Base-by-base conservation (phyloP, 2,888 invertebrate genomes). In the Leistus spinibarbis region DNA sequence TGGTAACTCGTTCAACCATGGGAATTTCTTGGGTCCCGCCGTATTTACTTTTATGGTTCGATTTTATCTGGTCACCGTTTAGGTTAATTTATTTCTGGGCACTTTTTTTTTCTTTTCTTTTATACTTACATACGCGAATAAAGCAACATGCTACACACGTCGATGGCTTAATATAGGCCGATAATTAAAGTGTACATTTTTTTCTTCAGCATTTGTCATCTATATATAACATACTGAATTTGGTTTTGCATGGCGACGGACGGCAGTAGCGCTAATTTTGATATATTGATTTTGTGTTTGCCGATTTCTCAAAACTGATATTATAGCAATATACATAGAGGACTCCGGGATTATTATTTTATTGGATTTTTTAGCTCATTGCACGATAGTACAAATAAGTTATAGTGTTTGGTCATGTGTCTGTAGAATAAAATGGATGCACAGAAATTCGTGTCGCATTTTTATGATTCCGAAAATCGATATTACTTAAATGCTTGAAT, bases 1-100 rank as follows among this genome's bases (percentile, higher is more conserved):
- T 73, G 73, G 73, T 73, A 73, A 73, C 73, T 67, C 73, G 73
- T 67, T 60, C 67, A 73, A 60, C 67, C 73, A 73, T 73, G 73
- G 67, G 73, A 73, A 73, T 54, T 66, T 73, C 67, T 67, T 72
- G 16, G 54, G 57, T 56, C 65, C 17, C 13, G 57, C 40, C 64
- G 73, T 73, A 73, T 67, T 67, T 73, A 73, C 73, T 67, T 73
- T 67, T 73, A 73, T 57, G 67, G 73, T 67, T 72, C 66, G 65
- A 66, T 72, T 72, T 56, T 65, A 66, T 72, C 72, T 65, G 72
- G 56, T 57, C 57, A 65, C 64, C 72, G 66, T 65, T 72, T 72
- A 66, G 40, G 24, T 72, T 65, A 23, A 66, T 72, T 72, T 72
- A 72, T 72, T 72, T 60, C 60, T 60, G 60, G 60, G 40, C 60